Conservation (phyloP, 2,797 vertebrate genomes). For the Telmatherina bonti region DNA sequence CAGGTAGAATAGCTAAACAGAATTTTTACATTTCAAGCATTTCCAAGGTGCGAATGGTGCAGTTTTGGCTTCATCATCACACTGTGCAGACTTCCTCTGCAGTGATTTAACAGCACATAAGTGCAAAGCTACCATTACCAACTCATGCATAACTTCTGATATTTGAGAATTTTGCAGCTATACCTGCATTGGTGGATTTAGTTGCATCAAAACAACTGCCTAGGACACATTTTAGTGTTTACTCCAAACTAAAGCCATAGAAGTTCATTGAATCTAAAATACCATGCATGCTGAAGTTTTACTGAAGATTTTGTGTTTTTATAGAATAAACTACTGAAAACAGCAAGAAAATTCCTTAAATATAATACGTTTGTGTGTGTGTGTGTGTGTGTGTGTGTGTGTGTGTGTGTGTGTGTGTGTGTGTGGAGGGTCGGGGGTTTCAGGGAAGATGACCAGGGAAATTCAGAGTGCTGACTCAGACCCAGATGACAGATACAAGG, state of each 20-base stretch:
- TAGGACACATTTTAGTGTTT: not conserved
- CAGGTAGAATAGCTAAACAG: not conserved
- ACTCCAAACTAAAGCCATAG: not conserved
- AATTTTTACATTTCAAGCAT: not conserved
- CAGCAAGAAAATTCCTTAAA: not conserved
- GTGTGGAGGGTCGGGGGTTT: slow-evolving; percentile 3
- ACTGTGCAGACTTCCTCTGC: not conserved
- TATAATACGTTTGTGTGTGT: slow-evolving; percentile 1
- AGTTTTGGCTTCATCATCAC: not conserved
- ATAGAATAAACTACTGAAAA: not conserved
- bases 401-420: not conserved
- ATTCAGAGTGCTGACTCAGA: slow-evolving; percentile 71
- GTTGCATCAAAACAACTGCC: not conserved
- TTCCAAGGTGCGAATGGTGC: not conserved
- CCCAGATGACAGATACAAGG: slow-evolving; percentile 58
- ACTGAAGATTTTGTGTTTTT: not conserved
- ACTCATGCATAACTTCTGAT: not conserved
- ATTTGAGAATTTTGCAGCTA: not conserved
- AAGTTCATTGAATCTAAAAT: not conserved
- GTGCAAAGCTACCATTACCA: not conserved
- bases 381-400: not conserved
- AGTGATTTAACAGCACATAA: not conserved
- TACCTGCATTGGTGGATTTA: not conserved
- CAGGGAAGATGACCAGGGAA: slow-evolving; percentile 40
- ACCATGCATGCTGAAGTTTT: not conserved